Percentiles rank a stretch among this genome's conserved stretches.
Conservation (phyloP, 2,797 vertebrate species). For the Clarias pachynema region DNA sequence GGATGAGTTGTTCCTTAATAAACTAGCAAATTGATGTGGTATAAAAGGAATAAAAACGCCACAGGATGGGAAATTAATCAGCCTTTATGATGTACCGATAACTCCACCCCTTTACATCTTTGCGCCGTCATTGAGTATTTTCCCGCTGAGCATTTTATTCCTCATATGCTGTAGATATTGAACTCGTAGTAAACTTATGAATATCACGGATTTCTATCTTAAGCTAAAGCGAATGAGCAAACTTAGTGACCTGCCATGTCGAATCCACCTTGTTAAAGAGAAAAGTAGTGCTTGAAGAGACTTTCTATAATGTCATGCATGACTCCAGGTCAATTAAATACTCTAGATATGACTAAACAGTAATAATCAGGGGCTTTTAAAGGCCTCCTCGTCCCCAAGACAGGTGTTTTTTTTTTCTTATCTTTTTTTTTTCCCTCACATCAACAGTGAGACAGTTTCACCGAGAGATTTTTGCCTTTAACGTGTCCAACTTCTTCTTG, state of each 20-base stretch:
- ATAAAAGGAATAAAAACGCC: background rate
- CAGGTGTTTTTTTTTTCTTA: background rate
- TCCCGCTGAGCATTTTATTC: background rate
- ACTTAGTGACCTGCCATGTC: background rate
- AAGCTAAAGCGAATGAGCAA: background rate
- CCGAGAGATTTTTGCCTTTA: slow-evolving; percentile 5
- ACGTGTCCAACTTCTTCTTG: slow-evolving; percentile 51
- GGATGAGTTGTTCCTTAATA: background rate
- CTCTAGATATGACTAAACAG: slow-evolving; percentile 20
- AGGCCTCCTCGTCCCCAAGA: slow-evolving; percentile 8
- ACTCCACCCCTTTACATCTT: background rate
- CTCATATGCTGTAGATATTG: background rate
- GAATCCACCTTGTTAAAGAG: background rate
- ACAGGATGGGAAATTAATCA: background rate
- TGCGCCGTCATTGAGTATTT: background rate
- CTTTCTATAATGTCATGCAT: slow-evolving; percentile 26
- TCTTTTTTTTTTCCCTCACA: background rate
- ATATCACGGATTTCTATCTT: background rate
- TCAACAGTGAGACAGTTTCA: slow-evolving; percentile 15
- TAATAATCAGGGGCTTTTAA: background rate
- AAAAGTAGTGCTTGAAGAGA: background rate
- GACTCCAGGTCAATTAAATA: slow-evolving; percentile 29
- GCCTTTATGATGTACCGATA: no score
- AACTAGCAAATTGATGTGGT: no score
- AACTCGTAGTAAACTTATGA: no score